phyloP scores from a whole-genome alignment of 2,797 vertebrate genomes.

The Champsocephalus gunnari region DNA sequence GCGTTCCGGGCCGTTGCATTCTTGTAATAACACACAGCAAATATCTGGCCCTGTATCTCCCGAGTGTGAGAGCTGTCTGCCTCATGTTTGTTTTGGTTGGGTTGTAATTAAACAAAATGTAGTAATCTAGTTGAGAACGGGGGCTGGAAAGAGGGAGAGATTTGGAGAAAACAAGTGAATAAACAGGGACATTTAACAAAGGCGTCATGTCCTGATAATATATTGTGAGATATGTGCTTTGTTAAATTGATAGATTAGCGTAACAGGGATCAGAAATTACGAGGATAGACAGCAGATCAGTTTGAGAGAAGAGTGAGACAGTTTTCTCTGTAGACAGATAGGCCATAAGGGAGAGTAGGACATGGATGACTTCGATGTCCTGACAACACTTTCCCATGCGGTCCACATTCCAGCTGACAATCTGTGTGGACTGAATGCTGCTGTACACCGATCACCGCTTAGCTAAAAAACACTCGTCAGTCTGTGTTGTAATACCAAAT shows the following conservation, averaged over 20 bases:
- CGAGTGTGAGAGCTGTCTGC: slow-evolving; percentile 8
- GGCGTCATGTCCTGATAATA: neutral
- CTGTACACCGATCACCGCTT: neutral
- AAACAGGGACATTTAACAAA: slow-evolving; percentile 1
- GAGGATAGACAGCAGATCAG: neutral
- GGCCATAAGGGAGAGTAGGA: slow-evolving; percentile 1
- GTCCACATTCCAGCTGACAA: neutral
- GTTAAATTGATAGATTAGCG: neutral
- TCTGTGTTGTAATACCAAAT: too few relatives aligned
- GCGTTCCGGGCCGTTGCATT: slow-evolving; percentile 19
- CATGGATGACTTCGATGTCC: slow-evolving; percentile 31
- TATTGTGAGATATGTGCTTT: neutral
- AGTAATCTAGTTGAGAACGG: neutral
- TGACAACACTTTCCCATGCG: slow-evolving; percentile 17
- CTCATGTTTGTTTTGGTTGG: slow-evolving; percentile 10
- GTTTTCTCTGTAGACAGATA: slow-evolving; percentile 7
- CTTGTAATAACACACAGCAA: slow-evolving; percentile 2
- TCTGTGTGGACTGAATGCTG: neutral
- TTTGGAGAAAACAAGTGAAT: neutral
- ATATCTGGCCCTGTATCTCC: neutral
- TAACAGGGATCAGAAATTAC: neutral
- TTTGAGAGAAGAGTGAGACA: neutral
- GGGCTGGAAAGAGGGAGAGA: neutral
- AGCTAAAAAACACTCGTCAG: neutral
- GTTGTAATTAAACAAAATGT: slow-evolving; percentile 21